phyloP scores from a whole-genome alignment of 2,888 invertebrate species.

The Tachina lurida region DNA sequence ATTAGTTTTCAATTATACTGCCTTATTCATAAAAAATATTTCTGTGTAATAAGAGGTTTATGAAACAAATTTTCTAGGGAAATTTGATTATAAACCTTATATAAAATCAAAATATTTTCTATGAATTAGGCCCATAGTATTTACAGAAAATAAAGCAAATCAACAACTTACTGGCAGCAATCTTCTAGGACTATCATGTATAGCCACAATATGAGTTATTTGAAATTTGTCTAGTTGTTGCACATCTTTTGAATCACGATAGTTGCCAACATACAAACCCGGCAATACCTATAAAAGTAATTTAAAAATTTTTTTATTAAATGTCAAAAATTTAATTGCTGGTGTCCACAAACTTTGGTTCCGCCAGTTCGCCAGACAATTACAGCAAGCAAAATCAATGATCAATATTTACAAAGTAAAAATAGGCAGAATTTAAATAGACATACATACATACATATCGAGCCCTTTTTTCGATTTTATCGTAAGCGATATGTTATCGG shows the following conservation, averaged over 20 bases:
- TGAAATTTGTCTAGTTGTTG: conserved; percentile 93
- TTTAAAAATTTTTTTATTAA: not conserved
- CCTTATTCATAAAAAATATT: too few relatives aligned
- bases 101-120: too few relatives aligned
- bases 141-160: not conserved
- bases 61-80: too few relatives aligned
- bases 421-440: not conserved
- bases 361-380: too few relatives aligned
- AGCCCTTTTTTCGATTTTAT: too few relatives aligned
- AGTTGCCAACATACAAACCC: conserved; percentile 97
- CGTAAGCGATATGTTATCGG: too few relatives aligned
- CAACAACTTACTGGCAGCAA: conserved; percentile 89
- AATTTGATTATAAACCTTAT: too few relatives aligned
- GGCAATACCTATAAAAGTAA: conserved; percentile 90
- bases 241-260: conserved; percentile 96
- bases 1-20: conserved; percentile 72
- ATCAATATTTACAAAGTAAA: not conserved
- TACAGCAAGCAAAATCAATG: too few relatives aligned
- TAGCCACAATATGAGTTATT: conserved; percentile 97
- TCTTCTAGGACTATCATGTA: conserved; percentile 96
- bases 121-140: too few relatives aligned
- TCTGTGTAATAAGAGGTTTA: too few relatives aligned
- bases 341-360: too few relatives aligned
- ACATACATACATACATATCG: not conserved
- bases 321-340: too few relatives aligned